Base-by-base conservation (phyloP, 2,113 vertebrate species). In the Catharus bicknelli region DNA sequence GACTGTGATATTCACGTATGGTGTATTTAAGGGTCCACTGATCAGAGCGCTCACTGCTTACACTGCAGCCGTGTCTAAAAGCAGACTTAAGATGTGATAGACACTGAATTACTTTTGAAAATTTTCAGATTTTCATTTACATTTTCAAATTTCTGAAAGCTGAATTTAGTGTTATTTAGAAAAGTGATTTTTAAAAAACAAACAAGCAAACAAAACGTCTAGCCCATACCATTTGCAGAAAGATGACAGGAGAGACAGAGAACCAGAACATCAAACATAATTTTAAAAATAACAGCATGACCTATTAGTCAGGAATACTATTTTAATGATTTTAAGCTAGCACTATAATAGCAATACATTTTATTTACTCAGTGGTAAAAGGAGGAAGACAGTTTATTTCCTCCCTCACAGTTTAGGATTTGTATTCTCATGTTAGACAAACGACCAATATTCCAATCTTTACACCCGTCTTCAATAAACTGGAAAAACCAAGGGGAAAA, bases 391-490 rank as follows among this genome's bases (percentile, higher is more conserved):
- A 7, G 7, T 27, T 66, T 58, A 23, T 23, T 54, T 69, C 29
- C 25, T 26, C 40, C 18, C 20, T 45, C 43, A 5, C 47, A 27
- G 48, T 20, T n/a, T 5, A 38, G n/a, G 25, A 30, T 4, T 22
- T 11, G 2, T 21, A 66, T 45, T 70, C 51, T 38, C 57, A 34
- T 0, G 2, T 15, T 1, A 40, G 18, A 42, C 32, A 64, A 73
- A 27, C 4, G 16, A 47, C 11, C 8, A 4, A 4, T 0, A 18
- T 5, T 16, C 53, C 50, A 32, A 16, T 7, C 57, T 55, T 27
- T 10, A 38, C 32, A 27, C 0, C 0, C 7, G 9, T 6, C 3
- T 0, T 7, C 27, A 32, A 20, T 6, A 36, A 21, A 23, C 3
- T 3, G n/a, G 61, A 10, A 27, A 51, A 58, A 32, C 30, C 23